phyloP scores from a whole-genome alignment of 2,888 invertebrate species.

The Drosophila incognita region DNA sequence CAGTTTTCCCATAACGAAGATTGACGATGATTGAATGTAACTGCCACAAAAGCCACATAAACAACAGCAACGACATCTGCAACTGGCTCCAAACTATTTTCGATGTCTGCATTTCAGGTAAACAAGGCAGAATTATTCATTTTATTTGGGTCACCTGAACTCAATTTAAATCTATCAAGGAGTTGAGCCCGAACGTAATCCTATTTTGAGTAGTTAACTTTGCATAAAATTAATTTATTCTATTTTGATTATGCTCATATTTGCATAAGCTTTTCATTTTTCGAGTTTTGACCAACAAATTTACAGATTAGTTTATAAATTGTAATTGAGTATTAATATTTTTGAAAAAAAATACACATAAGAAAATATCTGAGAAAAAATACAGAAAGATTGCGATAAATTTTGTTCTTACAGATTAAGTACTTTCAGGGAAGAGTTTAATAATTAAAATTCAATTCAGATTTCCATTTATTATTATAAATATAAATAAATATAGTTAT shows the following conservation, averaged over 20 bases:
- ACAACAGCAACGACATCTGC: slow-evolving; percentile 19
- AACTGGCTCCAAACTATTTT: slow-evolving; percentile 5
- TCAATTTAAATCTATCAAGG: neutral
- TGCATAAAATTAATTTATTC: neutral
- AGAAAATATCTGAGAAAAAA: neutral
- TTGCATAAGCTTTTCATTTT: neutral
- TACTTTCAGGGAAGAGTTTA: neutral
- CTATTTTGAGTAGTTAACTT: neutral
- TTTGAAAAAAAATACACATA: neutral
- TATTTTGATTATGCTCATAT: neutral
- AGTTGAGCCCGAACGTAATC: neutral
- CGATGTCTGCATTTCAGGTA: neutral
- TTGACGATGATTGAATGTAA: slow-evolving; percentile 54
- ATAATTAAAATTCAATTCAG: neutral
- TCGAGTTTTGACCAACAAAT: neutral
- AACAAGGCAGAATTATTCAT: neutral
- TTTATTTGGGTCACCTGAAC: neutral
- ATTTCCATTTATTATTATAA: neutral
- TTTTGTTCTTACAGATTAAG: neutral
- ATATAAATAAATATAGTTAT: neutral
- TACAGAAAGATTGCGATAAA: neutral
- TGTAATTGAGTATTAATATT: neutral
- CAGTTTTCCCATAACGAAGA: slow-evolving; percentile 21
- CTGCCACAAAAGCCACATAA: slow-evolving; percentile 15
- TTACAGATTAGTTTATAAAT: neutral